Percentiles rank a stretch among this genome's conserved stretches.
These are phyloP conservation scores for Drosophila pectinifera DNA, from an alignment of 1,140 invertebrate species.

Conservation along the genomic window DNA sequence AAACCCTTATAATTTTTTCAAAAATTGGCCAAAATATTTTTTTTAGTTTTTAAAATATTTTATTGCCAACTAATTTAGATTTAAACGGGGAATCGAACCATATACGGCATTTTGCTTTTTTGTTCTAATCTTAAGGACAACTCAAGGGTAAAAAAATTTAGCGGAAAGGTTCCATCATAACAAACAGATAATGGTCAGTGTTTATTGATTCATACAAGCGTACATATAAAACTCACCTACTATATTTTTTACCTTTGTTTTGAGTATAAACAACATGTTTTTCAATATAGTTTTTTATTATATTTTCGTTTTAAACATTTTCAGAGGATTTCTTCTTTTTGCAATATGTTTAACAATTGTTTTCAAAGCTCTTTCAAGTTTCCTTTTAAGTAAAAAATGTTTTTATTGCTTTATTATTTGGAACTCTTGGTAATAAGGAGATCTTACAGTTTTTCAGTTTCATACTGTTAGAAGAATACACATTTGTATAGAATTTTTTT, in stretches of 20 bases:
- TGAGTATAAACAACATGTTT: neutral
- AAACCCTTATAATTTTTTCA: no score
- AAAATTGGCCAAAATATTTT: no score
- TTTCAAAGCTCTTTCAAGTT: neutral
- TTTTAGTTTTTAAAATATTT: no score
- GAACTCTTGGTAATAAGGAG: neutral
- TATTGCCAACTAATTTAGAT: no score
- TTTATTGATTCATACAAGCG: neutral
- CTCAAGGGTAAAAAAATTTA: no score
- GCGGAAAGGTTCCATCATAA: conserved; percentile 7
- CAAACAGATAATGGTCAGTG: conserved; percentile 1
- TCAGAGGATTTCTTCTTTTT: neutral
- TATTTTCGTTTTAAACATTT: neutral
- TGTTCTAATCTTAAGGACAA: no score
- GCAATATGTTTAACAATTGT: neutral
- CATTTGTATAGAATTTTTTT: no score
- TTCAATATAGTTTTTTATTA: no score
- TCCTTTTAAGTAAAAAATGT: neutral
- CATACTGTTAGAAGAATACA: no score
- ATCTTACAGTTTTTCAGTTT: no score
- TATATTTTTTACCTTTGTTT: neutral
- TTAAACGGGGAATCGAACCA: no score
- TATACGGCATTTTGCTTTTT: no score
- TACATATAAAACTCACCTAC: conserved; percentile 2
- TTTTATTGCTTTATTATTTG: neutral